Evolutionary conservation across 2,797 vertebrate genomes (phyloP), one percentile per base, ranked within the genome.

Genomic region (Chiloscyllium punctatum): DNA sequence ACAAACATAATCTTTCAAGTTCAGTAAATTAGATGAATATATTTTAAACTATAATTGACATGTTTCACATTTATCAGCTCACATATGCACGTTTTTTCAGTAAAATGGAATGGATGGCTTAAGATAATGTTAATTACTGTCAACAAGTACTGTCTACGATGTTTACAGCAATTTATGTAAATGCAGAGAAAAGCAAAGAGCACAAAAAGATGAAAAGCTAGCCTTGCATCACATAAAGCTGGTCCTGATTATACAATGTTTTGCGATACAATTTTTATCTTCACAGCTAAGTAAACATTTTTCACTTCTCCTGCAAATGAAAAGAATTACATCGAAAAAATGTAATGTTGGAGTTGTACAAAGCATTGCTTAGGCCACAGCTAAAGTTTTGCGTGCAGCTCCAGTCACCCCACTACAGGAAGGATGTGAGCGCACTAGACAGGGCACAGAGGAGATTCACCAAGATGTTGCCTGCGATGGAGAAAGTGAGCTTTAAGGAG

Each of bases 261-360:
- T 1, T 57, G 57, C 53, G 87, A 90, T 90, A 57, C 27, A 90
- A 16, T 57, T 57, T 53, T 90, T 21, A 91, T 68, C 33, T 91
- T 91, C 88, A 66, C 57, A 91, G 23, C 62, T 23, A 84, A 48
- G 90, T 42, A 92, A 37, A 62, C 21, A n/a, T 68, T 92, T 68
- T 7, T 92, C 33, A 18, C n/a, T n/a, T 37, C 90, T 62, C 7
- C 62, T 18, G 18, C 90, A 62, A 16, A 90, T 13, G 48, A 11
- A 37, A 92, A 92, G 18, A 18, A 92, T 92, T 68, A 68, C 90
- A 68, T 68, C n/a, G 21, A 92, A 68, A n/a, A 90, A 92, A 68
- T 68, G 37, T 92, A 62, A 62, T 62, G 57, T 57, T 57, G 57
- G 57, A 57, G 57, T 57, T 57, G 57, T 62, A 62, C 57, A 62